Evolutionary conservation across 1,140 invertebrate genomes (phyloP).

Genomic region (Venustaconcha ellipsiformis): DNA sequence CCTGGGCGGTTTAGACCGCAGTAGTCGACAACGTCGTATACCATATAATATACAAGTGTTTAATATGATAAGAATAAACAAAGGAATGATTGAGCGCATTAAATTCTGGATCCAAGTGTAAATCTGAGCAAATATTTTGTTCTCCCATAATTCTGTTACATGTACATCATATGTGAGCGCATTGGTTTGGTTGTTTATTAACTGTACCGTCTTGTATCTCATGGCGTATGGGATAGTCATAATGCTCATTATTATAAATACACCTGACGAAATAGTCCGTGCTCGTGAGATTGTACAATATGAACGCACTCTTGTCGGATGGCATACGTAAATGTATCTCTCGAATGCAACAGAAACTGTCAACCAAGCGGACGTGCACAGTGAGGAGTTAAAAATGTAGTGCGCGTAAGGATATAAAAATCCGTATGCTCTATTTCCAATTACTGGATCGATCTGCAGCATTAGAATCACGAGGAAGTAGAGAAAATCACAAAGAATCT

Average conservation of each 20-base stretch:
- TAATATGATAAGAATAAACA: slow-evolving; percentile 52
- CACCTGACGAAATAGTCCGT: slow-evolving; percentile 41
- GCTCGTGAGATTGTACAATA: slow-evolving; percentile 79
- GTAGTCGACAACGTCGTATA: slow-evolving; percentile 69
- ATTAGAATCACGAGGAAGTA: slow-evolving; percentile 76
- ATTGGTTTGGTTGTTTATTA: slow-evolving; percentile 35
- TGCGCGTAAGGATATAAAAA: slow-evolving; percentile 66
- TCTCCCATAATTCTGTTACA: slow-evolving; percentile 64
- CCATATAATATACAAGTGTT: slow-evolving; percentile 80
- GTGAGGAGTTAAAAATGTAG: slow-evolving; percentile 64
- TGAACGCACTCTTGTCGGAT: slow-evolving; percentile 86
- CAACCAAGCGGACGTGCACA: slow-evolving; percentile 82
- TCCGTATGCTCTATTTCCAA: slow-evolving; percentile 46
- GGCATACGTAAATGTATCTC: slow-evolving; percentile 94
- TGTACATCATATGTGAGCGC: slow-evolving; percentile 35
- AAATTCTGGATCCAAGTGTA: slow-evolving; percentile 78
- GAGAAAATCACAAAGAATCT: slow-evolving; percentile 78
- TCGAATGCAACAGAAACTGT: slow-evolving; percentile 95
- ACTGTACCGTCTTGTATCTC: slow-evolving; percentile 53
- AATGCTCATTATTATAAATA: slow-evolving; percentile 58
- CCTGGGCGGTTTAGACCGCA: slow-evolving; percentile 33
- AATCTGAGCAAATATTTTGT: slow-evolving; percentile 73
- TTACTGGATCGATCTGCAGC: slow-evolving; percentile 47
- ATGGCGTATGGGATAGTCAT: slow-evolving; percentile 62
- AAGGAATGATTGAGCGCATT: slow-evolving; percentile 76